Conservation (phyloP, 2,888 invertebrate species). For the Slavum lentiscoides region DNA sequence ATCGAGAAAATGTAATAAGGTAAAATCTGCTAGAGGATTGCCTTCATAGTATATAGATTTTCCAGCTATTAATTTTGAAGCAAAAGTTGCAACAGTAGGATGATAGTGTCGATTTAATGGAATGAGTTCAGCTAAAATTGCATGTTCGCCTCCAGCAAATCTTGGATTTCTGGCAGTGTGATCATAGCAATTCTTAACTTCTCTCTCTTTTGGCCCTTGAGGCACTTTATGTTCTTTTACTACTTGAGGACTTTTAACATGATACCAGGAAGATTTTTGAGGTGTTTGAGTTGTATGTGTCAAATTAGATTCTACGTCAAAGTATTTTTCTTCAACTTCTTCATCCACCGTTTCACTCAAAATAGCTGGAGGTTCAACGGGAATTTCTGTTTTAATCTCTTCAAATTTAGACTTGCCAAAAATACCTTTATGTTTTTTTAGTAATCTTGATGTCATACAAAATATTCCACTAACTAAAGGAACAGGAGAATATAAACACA, state of each 20-base stretch:
- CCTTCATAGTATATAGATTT: conserved; percentile 71
- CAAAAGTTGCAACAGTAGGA: conserved; percentile 88
- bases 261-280: conserved; percentile 54
- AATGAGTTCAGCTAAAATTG: conserved; percentile 76
- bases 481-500: conserved; percentile 72
- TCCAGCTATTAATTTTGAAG: conserved; percentile 75
- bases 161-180: conserved; percentile 80
- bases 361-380: not conserved
- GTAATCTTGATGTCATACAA: conserved; percentile 75
- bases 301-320: conserved; percentile 58
- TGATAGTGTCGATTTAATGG: conserved; percentile 79
- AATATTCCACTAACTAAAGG: conserved; percentile 82
- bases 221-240: not conserved
- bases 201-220: conserved; percentile 25
- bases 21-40: conserved; percentile 92
- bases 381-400: conserved; percentile 55
- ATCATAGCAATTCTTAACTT: conserved; percentile 63
- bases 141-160: conserved; percentile 76
- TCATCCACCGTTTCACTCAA: conserved; percentile 22
- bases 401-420: conserved; percentile 57
- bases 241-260: conserved; percentile 50
- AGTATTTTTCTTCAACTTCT: conserved; percentile 59
- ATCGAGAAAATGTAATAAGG: conserved; percentile 87
- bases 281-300: conserved; percentile 1
- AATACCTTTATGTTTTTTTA: conserved; percentile 59